Base-by-base conservation (phyloP, 2,797 vertebrate genomes). In the Cephalopachus bancanus region DNA sequence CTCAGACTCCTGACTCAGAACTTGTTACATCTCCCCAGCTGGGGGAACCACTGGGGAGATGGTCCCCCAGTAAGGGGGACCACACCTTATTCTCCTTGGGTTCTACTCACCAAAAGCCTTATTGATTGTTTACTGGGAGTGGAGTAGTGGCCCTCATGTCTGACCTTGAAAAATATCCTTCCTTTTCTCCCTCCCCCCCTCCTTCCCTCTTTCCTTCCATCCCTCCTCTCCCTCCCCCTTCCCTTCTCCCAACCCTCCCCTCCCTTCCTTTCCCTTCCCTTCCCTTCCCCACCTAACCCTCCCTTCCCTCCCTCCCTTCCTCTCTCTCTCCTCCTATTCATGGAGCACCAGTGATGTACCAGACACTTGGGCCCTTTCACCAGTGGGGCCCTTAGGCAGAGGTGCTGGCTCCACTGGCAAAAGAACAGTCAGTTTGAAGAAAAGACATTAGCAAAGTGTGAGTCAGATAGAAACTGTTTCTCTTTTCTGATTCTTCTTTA, bases 191-290 rank as follows among this genome's bases (percentile, higher is more conserved):
- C 20, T 53, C 26, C 15, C 22, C 9, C 3, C 12, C 6, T 28
- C 37, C 28, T 0, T 16, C 2, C 15, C 3, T 20, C 17, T 10
- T 6, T 0, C 10, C n/a, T 10, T 1, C 3, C 1, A 7, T 15
- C 1, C 10, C 3, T 10, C 37, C 8, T 19, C 11, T 12, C 5
- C 1, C 7, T 12, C 44, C 15, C 26, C 49, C 49, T 11, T 30
- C 4, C 28, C 30, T 1, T 3, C 28, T 16, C 4, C 28, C 30
- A 3, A 14, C 26, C 5, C 7, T 15, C 26, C 12, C 15, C 2
- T 11, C 62, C 28, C 0, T 11, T 5, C 11, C 1, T 10, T 17
- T 17, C 17, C 17, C 5, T 57, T 57, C 55, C 1, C 17, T 59
- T 20, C 59, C 3, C 24, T 22, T 10, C 1, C 24, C 59, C 20